Evolutionary conservation across 2,888 invertebrate genomes (phyloP).

Genomic region (Eupithecia exiguata): DNA sequence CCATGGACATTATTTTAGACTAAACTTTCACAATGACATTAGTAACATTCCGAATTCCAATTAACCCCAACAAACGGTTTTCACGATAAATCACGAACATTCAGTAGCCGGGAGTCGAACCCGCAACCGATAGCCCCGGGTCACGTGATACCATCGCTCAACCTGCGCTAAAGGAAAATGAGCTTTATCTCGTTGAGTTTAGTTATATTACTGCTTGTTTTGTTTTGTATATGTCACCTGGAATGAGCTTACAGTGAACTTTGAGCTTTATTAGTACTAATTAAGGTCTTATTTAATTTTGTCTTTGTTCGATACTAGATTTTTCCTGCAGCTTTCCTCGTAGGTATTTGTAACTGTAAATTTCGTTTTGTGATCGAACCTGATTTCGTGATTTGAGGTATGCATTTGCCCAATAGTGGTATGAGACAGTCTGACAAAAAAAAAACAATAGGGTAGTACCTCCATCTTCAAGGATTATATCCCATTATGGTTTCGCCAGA

Average conservation of each 20-base stretch:
- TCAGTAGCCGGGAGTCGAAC: slow-evolving; percentile 72
- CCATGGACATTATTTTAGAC: background rate
- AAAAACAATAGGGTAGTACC: background rate
- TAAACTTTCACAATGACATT: slow-evolving; percentile 18
- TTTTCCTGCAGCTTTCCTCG: background rate
- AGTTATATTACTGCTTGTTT: slow-evolving; percentile 8
- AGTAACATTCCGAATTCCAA: slow-evolving; percentile 55
- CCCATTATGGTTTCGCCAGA: background rate
- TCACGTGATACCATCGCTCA: slow-evolving; percentile 71
- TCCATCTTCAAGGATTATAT: background rate
- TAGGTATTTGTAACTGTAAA: background rate
- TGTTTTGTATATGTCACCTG: background rate
- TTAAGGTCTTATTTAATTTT: slow-evolving; percentile 10
- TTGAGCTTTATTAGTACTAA: background rate
- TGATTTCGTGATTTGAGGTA: background rate
- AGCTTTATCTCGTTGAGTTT: slow-evolving; percentile 11
- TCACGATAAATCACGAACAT: slow-evolving; percentile 74
- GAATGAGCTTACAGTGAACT: slow-evolving; percentile 6
- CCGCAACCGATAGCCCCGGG: slow-evolving; percentile 76
- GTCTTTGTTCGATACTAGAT: background rate
- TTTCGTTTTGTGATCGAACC: background rate
- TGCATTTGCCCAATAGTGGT: background rate
- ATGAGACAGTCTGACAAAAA: background rate
- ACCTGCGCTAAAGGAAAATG: slow-evolving; percentile 15
- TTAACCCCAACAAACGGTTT: slow-evolving; percentile 69